Evolutionary conservation across 2,888 invertebrate genomes (phyloP), one percentile per base, ranked within the genome.

Genomic region (Elmis aenea): DNA sequence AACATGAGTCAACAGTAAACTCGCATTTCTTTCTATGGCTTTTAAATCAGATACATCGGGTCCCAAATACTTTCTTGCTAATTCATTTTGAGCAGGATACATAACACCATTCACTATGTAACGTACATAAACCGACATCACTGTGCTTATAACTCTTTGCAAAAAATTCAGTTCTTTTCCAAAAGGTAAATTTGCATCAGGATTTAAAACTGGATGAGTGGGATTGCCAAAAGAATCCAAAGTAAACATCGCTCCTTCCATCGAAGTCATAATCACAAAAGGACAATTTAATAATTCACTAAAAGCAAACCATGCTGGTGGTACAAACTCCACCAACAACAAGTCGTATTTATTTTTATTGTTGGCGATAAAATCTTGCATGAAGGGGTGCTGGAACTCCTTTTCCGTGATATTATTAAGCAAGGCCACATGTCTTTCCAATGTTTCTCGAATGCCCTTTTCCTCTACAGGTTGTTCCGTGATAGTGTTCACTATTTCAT

Each of bases 201-300:
- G 72, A 54, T 73, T 75, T 10, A 71, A 50, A 6, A 70, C 54
- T 0, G 75, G 74, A 59, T 77, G 72, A 2, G 64, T 66, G 0
- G 75, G 72, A 51, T 70, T 71, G 4, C 75, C 76, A 39, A 76
- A 69, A 0, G 71, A 63, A 55, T 72, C 71, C 37, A 73, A 70
- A 26, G 72, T 70, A 20, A 69, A 67, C 28, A 71, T 58, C 43
- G 66, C 67, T 0, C 73, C 74, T 39, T 68, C 72, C 4, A 73
- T 61, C 0, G 75, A 64, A 4, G 72, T 69, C 3, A 77, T 68
- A 3, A 72, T 67, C 35, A 80, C 73, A 23, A 74, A 68, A 2
- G 77, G 74, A 13, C 65, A 69, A 16, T 71, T 58, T 51, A 77
- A 77, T 46, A 72, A 72, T 23, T 75, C 69, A 11, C 74, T 73